phyloP scores from a whole-genome alignment of 2,888 invertebrate species.

The Cerastoderma edule region DNA sequence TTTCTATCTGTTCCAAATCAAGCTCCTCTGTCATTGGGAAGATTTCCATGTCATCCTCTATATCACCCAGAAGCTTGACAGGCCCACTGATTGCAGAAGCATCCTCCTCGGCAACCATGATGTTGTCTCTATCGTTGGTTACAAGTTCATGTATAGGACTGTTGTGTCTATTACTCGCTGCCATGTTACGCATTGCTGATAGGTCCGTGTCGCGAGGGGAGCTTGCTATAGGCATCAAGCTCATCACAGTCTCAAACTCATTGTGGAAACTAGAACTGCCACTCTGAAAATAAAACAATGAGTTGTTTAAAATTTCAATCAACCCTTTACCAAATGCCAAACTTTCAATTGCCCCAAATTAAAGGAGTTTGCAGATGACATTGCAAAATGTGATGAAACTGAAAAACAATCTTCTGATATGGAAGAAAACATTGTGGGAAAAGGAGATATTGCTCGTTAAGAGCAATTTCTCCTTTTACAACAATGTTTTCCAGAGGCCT shows the following conservation, averaged over 20 bases:
- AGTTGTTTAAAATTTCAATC: too few relatives aligned
- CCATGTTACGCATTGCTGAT: slow-evolving; percentile 19
- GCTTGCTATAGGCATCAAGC: slow-evolving; percentile 80
- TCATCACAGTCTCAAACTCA: slow-evolving; percentile 67
- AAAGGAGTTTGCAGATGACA: too few relatives aligned
- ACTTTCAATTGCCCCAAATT: too few relatives aligned
- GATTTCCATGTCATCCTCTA: slow-evolving; percentile 69
- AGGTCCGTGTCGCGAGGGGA: slow-evolving; percentile 76
- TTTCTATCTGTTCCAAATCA: slow-evolving; percentile 81
- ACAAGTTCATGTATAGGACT: slow-evolving; percentile 67
- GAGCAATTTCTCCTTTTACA: too few relatives aligned
- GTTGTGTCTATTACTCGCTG: slow-evolving; percentile 26
- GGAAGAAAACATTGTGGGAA: too few relatives aligned
- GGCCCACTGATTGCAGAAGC: slow-evolving; percentile 55
- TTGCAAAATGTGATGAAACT: too few relatives aligned
- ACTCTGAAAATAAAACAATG: slow-evolving; percentile 65
- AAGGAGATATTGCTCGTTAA: too few relatives aligned
- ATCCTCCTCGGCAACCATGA: slow-evolving; percentile 44
- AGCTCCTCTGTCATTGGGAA: slow-evolving; percentile 77
- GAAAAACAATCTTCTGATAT: too few relatives aligned
- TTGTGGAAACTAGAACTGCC: slow-evolving; percentile 64
- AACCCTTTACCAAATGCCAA: too few relatives aligned
- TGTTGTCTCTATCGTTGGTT: slow-evolving; percentile 54
- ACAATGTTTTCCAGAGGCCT: too few relatives aligned
- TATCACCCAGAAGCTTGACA: slow-evolving; percentile 68